Base-by-base conservation (phyloP, 2,113 vertebrate species). In the Leuciscus idus region DNA sequence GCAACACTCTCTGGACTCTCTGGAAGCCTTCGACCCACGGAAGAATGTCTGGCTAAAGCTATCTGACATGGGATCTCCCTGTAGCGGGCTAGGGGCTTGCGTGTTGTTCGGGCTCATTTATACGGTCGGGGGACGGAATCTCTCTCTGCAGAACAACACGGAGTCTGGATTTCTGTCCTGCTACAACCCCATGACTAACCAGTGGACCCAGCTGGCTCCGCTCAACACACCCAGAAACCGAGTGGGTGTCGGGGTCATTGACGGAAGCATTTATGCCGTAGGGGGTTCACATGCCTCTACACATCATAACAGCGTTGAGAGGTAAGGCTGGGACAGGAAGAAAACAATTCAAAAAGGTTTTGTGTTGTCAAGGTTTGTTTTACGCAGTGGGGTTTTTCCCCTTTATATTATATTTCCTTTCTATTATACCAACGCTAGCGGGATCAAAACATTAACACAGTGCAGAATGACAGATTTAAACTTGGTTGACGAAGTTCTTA, bases 171-270 rank as follows among this genome's bases (percentile, higher is more conserved):
- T 90, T 6, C 88, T 96, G 79, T 91, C 88, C 92, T 96, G 95
- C 91, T 96, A 96, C 90, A 96, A 96, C 90, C 96, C 96, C 39
- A 94, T 96, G 94, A 96, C 94, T 88, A 96, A 96, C 91, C 93
- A 95, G 88, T 96, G 95, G 96, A 95, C 92, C 66, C 91, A 92
- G 85, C 90, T 90, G 6, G 92, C 94, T 2, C 78, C 93, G 7
- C 93, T 96, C 86, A 94, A 94, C 89, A 87, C 86, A 11, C 92
- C 95, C 78, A 93, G 96, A 84, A 96, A 96, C 92, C 83, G 96
- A 26, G 95, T 96, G n/a, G 95, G 95, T 1, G 94, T 96, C 61
- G 96, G 87, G 3, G 94, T 94, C 68, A 88, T 96, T 75, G 96
- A 96, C 13, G 92, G 93, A 28, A 93, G 93, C 93, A 94, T 96